phyloP scores from a whole-genome alignment of 2,888 invertebrate genomes.

The Drosophila emarginata region DNA sequence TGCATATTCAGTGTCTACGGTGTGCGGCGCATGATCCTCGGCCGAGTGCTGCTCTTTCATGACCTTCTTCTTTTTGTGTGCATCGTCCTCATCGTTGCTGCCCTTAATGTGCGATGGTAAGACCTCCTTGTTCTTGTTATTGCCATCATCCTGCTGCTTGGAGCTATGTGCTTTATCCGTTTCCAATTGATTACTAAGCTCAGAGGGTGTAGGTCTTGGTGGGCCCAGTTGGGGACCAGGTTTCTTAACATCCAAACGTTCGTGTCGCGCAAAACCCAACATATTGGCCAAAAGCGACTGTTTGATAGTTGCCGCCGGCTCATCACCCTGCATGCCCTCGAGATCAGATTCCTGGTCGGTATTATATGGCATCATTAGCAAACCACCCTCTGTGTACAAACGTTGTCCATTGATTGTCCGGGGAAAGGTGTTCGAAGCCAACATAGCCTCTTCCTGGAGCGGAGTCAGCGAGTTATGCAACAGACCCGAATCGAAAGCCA shows the following conservation, averaged over 20 bases:
- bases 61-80: conserved; percentile 80
- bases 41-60: conserved; percentile 81
- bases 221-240: conserved; percentile 90
- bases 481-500: conserved; percentile 65
- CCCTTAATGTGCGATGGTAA: conserved; percentile 80
- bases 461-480: conserved; percentile 73
- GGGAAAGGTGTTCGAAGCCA: conserved; percentile 78
- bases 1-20: conserved; percentile 90
- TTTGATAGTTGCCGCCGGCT: conserved; percentile 46
- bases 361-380: conserved; percentile 83
- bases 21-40: conserved; percentile 85
- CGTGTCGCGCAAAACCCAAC: conserved; percentile 92
- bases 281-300: conserved; percentile 84
- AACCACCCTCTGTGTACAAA: conserved; percentile 86
- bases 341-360: conserved; percentile 80
- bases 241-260: conserved; percentile 96
- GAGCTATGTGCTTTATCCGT: conserved; percentile 54
- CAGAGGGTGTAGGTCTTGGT: conserved; percentile 64
- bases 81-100: conserved; percentile 65
- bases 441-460: conserved; percentile 79
- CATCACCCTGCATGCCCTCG: conserved; percentile 50
- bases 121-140: conserved; percentile 74
- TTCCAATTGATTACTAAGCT: conserved; percentile 52
- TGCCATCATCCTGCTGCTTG: conserved; percentile 32
- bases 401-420: conserved; percentile 60